Evolutionary conservation across 30 jellyfish, hydroid and myxozoan species (phyloP), one percentile per base, ranked within the genome.

Genomic region (Hydractinia echinata): DNA sequence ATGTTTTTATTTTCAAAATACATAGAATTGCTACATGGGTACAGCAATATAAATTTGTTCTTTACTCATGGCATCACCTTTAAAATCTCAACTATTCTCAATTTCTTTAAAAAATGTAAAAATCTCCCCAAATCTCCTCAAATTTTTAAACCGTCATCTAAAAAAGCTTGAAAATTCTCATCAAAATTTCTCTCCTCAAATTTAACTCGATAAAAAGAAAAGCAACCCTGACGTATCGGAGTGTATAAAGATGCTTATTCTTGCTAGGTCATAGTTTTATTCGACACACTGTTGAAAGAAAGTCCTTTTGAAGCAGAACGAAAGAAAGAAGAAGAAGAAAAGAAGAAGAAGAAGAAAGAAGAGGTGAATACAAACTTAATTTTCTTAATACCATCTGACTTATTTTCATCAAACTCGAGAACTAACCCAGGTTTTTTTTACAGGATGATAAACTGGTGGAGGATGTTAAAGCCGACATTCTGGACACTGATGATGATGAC

Each of bases 251-350:
- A 30, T 30, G 30, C 52, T 71, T 71, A 60, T 50, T 71, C 5
- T 71, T 71, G 9, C 39, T 52, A 77, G 85, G 85, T 77, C 39
- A 88, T 94, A 18, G 99, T 94, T 5, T 76, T 94, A 84, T 94
- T 88, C 66, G 99, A 94, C 74, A 94, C 99, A 8, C 79, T 94
- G 67, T 69, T 93, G 66, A 83, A 76, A 53, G 96, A 76, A 54
- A 93, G 99, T 66, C 99, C 99, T 51, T 93, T 87, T 81, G 96
- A 87, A 79, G 89, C 81, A 72, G 96, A 79, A 82, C 64, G 66
- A 39, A 21, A 8, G 52, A 10, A 10, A n/a, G 56, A 78, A 62
- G 95, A 91, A 66, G 90, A 84, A 55, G 91, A 79, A 55, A 62
- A 54, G 85, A 81, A 21, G 7, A 73, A 21, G 7, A 73, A 20